Evolutionary conservation across 2,888 invertebrate species (phyloP), one percentile per base, ranked within the genome.

Genomic region (Chamaedrilus cognettii): DNA sequence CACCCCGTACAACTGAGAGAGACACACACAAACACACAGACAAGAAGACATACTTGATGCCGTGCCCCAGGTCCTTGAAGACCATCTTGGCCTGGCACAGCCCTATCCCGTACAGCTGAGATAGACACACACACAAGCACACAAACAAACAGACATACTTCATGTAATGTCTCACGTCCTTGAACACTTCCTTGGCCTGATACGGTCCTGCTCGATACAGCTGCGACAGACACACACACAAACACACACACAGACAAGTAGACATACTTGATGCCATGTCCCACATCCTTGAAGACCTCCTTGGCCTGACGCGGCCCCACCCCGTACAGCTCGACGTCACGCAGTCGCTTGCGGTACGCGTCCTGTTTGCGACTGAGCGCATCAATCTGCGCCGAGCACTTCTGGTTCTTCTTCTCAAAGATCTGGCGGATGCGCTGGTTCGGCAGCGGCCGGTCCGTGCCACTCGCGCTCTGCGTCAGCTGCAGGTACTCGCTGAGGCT

Each of bases 341-440:
- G 89, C 74, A 95, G 88, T 72, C 91, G 88, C 82, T 94, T 94
- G 83, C 91, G 91, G 83, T 96, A 96, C 63, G 88, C 90, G 77
- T 96, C 96, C 63, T 96, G 86, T 82, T 96, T 96, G 84, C 94
- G 94, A 86, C 96, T 96, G 70, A 96, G 85, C 81, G 92, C 92
- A 23, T 93, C 91, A 81, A 97, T 95, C 76, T 90, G 90, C 77
- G 94, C 91, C 62, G 96, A 93, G 79, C 96, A 94, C 85, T 96
- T 96, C 86, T 96, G 95, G 86, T 98, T 97, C 82, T 96, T 96
- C 87, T 96, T 96, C 85, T 98, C 97, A 83, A 98, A 98, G 56
- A 96, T 89, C 4, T 91, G 93, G 84, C 96, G 95, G 74, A 98
- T 94, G 75, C 96, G 88, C 1, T 7, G 55, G 26, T 52, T 52